Evolutionary conservation across 2,113 vertebrate species (phyloP), one percentile per base, ranked within the genome.

Genomic region (Lutjanus erythropterus): DNA sequence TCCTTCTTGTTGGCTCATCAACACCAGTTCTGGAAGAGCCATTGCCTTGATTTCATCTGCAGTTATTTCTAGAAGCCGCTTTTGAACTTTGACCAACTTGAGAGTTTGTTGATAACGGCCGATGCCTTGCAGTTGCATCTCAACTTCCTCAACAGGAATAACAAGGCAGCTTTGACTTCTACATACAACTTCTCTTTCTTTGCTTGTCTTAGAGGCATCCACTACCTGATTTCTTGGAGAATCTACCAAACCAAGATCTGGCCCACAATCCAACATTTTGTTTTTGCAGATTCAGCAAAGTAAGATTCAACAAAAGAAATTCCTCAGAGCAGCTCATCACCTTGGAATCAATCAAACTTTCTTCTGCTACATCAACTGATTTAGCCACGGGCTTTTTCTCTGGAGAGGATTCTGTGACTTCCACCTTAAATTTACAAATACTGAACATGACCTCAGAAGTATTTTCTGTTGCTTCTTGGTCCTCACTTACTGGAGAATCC

Each of bases 221-320:
- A 1, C 35, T 8, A 0, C n/a, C 2, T 27, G 56, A 50, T 11
- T 69, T 10, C 16, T 47, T 27, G 66, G 46, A 1, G 9, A 46
- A 9, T 39, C 23, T 1, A 44, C 18, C 16, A 15, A 61, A n/a
- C 3, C 29, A 50, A 12, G 19, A 9, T 52, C 29, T 49, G 56
- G 29, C 1, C 12, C 29, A 37, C 46, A 42, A 5, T 44, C 55
- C 46, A n/a, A 19, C 6, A 5, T 3, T 52, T 47, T 10, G 27
- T 7, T 21, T 41, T 9, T 3, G 25, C 29, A 15, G 78, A 55
- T 69, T 86, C 79, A 19, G 44, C 19, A 29, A 88, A 87, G 66
- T 80, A 61, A 1, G 67, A 76, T 1, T 87, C 73, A 1, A 81
- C 29, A 33, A 85, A 81, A 71, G 70, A 5, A 85, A 70, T 0